These are phyloP conservation scores for Pristionchus pacificus DNA, from an alignment of 1,140 invertebrate genomes.

Conservation along the genomic window DNA sequence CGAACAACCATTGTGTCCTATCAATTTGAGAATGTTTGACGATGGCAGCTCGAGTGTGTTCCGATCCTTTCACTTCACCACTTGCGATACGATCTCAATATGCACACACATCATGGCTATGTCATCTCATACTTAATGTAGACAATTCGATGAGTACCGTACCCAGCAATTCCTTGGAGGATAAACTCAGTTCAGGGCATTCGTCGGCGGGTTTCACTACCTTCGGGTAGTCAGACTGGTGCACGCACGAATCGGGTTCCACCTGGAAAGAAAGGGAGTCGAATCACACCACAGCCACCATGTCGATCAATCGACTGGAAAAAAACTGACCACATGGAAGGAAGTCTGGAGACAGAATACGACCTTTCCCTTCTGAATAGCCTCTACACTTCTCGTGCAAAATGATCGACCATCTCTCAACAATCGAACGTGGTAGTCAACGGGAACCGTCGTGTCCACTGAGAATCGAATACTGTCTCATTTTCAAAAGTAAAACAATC, in stretches of 20 bases:
- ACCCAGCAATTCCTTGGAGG: neutral
- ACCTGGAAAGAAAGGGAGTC: constrained; percentile 13
- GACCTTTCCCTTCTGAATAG: constrained; percentile 31
- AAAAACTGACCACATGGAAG: constrained; percentile 25
- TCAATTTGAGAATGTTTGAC: constrained; percentile 7
- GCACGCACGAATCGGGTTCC: constrained; percentile 21
- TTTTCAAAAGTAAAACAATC: neutral
- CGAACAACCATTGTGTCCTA: constrained; percentile 9
- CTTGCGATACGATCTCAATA: neutral
- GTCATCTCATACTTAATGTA: no score
- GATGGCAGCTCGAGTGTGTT: neutral
- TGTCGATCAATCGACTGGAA: neutral
- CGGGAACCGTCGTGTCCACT: constrained; percentile 27
- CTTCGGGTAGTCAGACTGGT: constrained; percentile 29
- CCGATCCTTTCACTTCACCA: neutral
- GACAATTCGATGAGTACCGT: no score
- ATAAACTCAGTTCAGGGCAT: neutral
- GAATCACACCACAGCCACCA: neutral
- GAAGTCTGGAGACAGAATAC: constrained; percentile 25
- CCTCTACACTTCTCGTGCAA: constrained; percentile 30
- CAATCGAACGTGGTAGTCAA: constrained; percentile 22
- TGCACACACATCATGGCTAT: no score
- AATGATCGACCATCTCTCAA: constrained; percentile 30
- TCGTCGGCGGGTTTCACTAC: neutral
- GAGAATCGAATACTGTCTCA: neutral